Percentiles rank a stretch among this genome's conserved stretches.
phyloP scores from a whole-genome alignment of 2,888 invertebrate genomes.

The Dicranocentrus wangi region DNA sequence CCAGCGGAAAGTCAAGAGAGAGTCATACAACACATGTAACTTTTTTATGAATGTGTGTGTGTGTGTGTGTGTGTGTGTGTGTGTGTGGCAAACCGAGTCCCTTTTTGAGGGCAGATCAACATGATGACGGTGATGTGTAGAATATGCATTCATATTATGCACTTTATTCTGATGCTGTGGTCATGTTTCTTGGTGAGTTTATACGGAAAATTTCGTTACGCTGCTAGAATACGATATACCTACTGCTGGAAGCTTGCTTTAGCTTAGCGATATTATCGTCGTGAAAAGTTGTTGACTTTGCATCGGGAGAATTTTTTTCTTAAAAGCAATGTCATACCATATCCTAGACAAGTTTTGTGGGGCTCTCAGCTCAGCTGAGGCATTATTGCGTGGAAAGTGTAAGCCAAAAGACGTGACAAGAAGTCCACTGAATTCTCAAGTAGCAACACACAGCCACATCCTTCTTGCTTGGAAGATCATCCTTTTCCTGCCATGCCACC shows the following conservation, averaged over 20 bases:
- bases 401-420: conserved; percentile 46
- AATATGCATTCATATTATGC: conserved; percentile 1
- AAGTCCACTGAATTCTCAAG: conserved; percentile 30
- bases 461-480: conserved; percentile 11
- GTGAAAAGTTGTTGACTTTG: conserved; percentile 53
- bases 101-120: neutral
- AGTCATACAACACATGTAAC: neutral
- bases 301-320: neutral
- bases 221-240: no score
- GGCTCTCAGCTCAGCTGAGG: neutral
- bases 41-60: conserved; percentile 4
- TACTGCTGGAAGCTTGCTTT: neutral
- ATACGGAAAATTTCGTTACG: no score
- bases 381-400: conserved; percentile 44
- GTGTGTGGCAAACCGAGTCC: neutral
- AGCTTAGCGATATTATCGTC: conserved; percentile 14
- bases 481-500: conserved; percentile 45
- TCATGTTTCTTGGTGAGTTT: no score
- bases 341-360: neutral
- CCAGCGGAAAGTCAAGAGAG: neutral
- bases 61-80: no score
- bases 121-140: neutral
- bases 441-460: conserved; percentile 20
- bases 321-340: conserved; percentile 27
- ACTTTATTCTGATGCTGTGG: conserved; percentile 9